Percentiles rank a stretch among this genome's conserved stretches.
These are phyloP conservation scores for Branchinecta sandiegonensis DNA, from an alignment of 2,888 invertebrate species.

Conservation along the genomic window DNA sequence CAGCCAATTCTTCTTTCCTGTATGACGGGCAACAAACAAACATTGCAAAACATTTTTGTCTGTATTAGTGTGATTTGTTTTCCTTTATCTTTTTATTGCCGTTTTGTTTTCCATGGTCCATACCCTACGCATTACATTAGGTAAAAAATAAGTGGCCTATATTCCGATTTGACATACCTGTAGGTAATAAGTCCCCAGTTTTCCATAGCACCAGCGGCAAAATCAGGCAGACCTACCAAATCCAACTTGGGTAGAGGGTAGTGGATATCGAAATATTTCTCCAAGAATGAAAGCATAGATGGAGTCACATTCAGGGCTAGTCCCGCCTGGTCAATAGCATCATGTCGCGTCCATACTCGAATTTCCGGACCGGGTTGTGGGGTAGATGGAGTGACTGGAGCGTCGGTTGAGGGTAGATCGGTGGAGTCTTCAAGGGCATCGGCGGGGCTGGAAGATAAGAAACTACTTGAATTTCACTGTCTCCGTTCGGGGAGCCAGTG, in stretches of 20 bases:
- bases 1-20: too few relatives aligned
- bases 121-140: too few relatives aligned
- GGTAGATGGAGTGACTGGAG: neutral
- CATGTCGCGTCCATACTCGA: conserved; percentile 25
- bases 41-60: neutral
- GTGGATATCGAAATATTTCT: conserved; percentile 25
- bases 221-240: conserved; percentile 24
- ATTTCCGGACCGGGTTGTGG: conserved; percentile 21
- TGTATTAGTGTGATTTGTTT: neutral
- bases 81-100: too few relatives aligned
- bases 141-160: too few relatives aligned
- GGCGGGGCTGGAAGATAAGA: neutral
- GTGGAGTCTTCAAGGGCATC: neutral
- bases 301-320: conserved; percentile 24
- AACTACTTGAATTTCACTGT: too few relatives aligned
- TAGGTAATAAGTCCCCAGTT: conserved; percentile 25
- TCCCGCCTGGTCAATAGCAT: conserved; percentile 24
- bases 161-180: conserved; percentile 19
- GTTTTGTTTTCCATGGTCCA: too few relatives aligned
- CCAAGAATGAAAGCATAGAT: conserved; percentile 24
- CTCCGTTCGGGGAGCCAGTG: too few relatives aligned
- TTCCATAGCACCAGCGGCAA: conserved; percentile 24
- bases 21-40: too few relatives aligned
- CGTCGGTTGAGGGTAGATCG: neutral
- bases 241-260: conserved; percentile 26